Base-by-base conservation (phyloP, 2,888 invertebrate genomes). In the Phyllotreta cruciferae region DNA sequence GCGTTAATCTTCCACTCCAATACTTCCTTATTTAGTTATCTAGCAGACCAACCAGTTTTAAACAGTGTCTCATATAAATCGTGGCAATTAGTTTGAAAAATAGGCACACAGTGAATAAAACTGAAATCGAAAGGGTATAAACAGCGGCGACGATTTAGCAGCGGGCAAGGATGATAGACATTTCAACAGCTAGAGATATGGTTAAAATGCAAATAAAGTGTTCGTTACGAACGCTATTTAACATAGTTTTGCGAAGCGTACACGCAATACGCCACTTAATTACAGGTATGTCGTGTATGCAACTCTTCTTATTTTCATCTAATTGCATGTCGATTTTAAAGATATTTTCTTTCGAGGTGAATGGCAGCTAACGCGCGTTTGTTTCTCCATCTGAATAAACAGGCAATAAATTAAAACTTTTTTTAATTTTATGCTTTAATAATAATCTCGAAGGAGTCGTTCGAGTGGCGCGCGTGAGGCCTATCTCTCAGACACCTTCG, bases 291-390 rank as follows among this genome's bases (percentile, higher is more conserved):
- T 70, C 72, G 73, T 73, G 75, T 73, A 74, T 72, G 74, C 74
- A 74, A 58, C 70, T 75, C 75, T 73, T 76, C 74, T 74, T 74
- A 73, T 73, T 74, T 73, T 72, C 70, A 65, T 72, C 68, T 75
- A 75, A 76, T 77, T 73, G 75, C 77, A 75, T 76, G 76, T 73
- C 76, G 76, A 76, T 77, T 73, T 65, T 58, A 66, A 71, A 76
- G 76, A 77, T 77, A 74, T 71, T 60, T 70, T 70, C 63, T 50
- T 65, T 14, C n/a, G 63, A 69, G 67, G 67, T 69, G 69, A 69
- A 69, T 66, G 67, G 69, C 69, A 67, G 58, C 53, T 56, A 56
- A 53, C 44, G 66, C 69, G 70, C 70, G 68, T 66, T 24, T 24
- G 24, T 24, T 70, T 65, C 65, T 64, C 55, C 62, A 64, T 69